phyloP scores from a whole-genome alignment of 1,140 invertebrate genomes.

The Bombus consobrinus region DNA sequence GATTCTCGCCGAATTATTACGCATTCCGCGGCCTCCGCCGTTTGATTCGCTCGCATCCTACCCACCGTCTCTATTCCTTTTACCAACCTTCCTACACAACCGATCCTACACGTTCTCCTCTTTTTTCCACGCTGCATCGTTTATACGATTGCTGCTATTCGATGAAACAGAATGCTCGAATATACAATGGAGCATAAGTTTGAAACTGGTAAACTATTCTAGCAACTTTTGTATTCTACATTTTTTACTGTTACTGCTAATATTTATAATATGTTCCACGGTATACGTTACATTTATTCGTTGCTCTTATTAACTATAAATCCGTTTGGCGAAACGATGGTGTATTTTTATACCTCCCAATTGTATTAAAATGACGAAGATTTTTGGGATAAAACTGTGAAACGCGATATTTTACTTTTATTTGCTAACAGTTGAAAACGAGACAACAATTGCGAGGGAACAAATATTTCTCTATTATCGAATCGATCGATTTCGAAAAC shows the following conservation, averaged over 20 bases:
- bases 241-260: too few relatives aligned
- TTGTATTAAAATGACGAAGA: too few relatives aligned
- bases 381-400: neutral
- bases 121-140: neutral
- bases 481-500: neutral
- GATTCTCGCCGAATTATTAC: constrained; percentile 40
- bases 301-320: too few relatives aligned
- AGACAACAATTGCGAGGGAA: neutral
- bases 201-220: too few relatives aligned
- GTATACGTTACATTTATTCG: too few relatives aligned
- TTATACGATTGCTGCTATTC: neutral
- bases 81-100: neutral
- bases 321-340: too few relatives aligned
- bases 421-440: neutral
- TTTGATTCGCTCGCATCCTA: neutral
- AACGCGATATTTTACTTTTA: neutral
- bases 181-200: too few relatives aligned
- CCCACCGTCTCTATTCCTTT: neutral
- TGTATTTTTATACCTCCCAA: too few relatives aligned
- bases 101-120: neutral
- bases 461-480: neutral
- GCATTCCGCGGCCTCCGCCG: constrained; percentile 23
- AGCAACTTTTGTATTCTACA: too few relatives aligned
- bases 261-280: too few relatives aligned
- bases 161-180: too few relatives aligned